A percentile compares a stretch with the other conserved stretches of the same genome.
Conservation (phyloP, 2,888 invertebrate species). For the Euclidia mi region DNA sequence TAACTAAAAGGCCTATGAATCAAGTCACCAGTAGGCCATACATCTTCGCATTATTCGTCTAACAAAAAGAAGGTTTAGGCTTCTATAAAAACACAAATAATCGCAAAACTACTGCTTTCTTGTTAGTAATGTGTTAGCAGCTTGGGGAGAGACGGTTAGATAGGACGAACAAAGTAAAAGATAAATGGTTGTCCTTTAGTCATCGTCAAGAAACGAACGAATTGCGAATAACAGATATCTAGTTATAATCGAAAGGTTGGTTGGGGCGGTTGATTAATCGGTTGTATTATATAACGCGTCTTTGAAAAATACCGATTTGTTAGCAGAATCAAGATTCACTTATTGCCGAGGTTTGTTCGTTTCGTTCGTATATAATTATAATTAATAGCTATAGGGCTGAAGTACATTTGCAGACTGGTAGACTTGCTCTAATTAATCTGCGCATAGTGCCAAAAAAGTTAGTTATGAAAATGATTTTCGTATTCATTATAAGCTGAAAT, state of each 20-base stretch:
- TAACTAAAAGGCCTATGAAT: too few species aligned
- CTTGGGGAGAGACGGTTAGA: conserved; percentile 34
- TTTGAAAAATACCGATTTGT: conserved; percentile 16
- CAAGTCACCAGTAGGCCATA: too few species aligned
- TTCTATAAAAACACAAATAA: background rate
- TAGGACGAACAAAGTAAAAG: conserved; percentile 37
- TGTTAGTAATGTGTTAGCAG: conserved; percentile 18
- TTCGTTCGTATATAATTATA: too few species aligned
- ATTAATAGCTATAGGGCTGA: too few species aligned
- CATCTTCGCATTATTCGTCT: too few species aligned
- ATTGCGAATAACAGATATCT: conserved; percentile 40
- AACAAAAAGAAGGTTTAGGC: background rate
- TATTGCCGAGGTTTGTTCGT: too few species aligned
- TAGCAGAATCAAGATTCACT: conserved; percentile 12
- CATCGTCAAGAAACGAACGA: conserved; percentile 38
- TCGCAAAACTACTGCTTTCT: conserved; percentile 4
- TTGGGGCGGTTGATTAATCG: conserved; percentile 39
- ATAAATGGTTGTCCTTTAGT: conserved; percentile 45
- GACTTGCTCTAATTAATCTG: too few species aligned
- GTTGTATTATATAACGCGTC: conserved; percentile 21
- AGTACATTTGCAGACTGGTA: too few species aligned
- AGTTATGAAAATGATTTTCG: too few species aligned
- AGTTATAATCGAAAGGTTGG: conserved; percentile 43
- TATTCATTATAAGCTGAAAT: too few species aligned
- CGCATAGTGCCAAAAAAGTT: too few species aligned